Percentiles rank a stretch among this genome's conserved stretches.
Conservation (phyloP, 2,113 vertebrate species). For the Proterorhinus semilunaris region DNA sequence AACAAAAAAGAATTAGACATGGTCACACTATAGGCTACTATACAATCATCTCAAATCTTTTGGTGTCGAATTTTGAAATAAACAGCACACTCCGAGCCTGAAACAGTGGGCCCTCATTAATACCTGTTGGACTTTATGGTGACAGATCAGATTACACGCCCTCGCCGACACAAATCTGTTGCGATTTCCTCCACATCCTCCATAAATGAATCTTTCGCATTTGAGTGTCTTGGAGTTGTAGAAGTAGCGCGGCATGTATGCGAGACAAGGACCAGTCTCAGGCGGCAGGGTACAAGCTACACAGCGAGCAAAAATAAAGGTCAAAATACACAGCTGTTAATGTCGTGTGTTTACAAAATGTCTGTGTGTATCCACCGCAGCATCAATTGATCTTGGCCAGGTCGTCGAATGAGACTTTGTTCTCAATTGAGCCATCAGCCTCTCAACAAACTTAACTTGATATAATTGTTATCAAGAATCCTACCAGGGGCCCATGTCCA, state of each 20-base stretch:
- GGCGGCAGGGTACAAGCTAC: constrained; percentile 61
- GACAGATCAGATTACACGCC: constrained; percentile 83
- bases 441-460: too few relatives aligned
- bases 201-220: constrained; percentile 80
- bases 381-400: too few relatives aligned
- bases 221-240: constrained; percentile 82
- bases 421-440: too few relatives aligned
- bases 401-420: too few relatives aligned
- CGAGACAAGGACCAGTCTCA: constrained; percentile 75
- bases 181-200: constrained; percentile 82
- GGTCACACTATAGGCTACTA: not conserved
- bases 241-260: constrained; percentile 64
- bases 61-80: not conserved
- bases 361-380: too few relatives aligned
- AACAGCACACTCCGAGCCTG: too few relatives aligned
- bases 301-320: not conserved
- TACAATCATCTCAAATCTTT: not conserved
- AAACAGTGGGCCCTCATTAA: too few relatives aligned
- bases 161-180: constrained; percentile 82
- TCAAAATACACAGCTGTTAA: too few relatives aligned
- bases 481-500: too few relatives aligned
- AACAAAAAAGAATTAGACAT: not conserved
- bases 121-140: constrained; percentile 45
- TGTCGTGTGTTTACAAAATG: too few relatives aligned
- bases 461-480: too few relatives aligned